Evolutionary conservation across 1,140 invertebrate genomes (phyloP).

Genomic region (Acromyrmex echinatior): DNA sequence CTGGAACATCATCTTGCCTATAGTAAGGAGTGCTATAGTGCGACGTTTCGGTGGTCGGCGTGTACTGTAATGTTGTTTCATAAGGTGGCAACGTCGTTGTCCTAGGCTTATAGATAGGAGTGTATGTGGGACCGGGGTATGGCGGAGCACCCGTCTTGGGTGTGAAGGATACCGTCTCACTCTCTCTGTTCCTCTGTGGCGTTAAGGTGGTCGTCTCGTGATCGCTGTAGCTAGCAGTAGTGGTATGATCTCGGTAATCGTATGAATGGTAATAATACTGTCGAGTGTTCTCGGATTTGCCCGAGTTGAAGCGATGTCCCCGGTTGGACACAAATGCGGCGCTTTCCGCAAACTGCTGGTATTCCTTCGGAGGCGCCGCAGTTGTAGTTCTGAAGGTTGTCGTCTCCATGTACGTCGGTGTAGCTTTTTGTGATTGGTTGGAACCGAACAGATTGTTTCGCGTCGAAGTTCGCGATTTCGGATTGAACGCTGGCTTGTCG

Average conservation of each 20-base stretch:
- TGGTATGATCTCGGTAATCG: constrained; percentile 41
- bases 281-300: constrained; percentile 77
- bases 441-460: constrained; percentile 68
- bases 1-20: constrained; percentile 47
- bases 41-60: constrained; percentile 51
- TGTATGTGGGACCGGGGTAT: constrained; percentile 80
- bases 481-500: constrained; percentile 73
- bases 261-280: constrained; percentile 76
- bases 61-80: constrained; percentile 69
- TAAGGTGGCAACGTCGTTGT: constrained; percentile 71
- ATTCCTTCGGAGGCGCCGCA: constrained; percentile 87
- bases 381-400: constrained; percentile 84
- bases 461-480: constrained; percentile 74
- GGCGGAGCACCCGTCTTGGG: constrained; percentile 67
- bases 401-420: constrained; percentile 82
- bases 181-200: constrained; percentile 38
- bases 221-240: constrained; percentile 57
- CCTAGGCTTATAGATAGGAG: constrained; percentile 82
- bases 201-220: constrained; percentile 48
- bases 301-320: constrained; percentile 82
- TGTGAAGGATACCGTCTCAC: constrained; percentile 40
- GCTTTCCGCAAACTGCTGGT: constrained; percentile 91
- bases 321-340: constrained; percentile 90
- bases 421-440: constrained; percentile 61
- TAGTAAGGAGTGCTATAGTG: constrained; percentile 54